Conservation (phyloP, 35 echinoderm and acorn worm genomes). For the Holothuria glaberrima region DNA sequence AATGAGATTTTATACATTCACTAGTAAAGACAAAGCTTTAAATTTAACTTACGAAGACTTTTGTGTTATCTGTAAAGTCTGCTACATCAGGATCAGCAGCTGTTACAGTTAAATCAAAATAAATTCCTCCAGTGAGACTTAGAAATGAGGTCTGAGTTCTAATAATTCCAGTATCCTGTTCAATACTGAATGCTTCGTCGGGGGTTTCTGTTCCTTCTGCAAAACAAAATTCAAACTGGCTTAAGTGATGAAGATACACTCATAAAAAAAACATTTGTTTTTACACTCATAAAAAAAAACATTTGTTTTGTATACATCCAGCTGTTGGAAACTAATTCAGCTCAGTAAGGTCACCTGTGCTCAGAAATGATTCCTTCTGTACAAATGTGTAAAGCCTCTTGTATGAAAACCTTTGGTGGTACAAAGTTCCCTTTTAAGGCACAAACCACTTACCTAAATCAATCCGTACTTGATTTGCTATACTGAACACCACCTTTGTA, state of each 20-base stretch:
- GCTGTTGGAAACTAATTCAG: no score
- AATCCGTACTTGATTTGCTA: not conserved
- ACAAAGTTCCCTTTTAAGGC: no score
- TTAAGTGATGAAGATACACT: no score
- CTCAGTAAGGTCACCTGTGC: no score
- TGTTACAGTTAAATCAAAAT: not conserved
- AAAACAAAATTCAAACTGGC: not conserved
- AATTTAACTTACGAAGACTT: not conserved
- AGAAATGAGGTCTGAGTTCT: slow-evolving; percentile 11
- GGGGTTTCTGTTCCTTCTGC: not conserved
- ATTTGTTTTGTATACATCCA: no score
- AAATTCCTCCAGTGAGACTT: not conserved
- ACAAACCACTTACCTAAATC: not conserved
- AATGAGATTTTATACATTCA: no score
- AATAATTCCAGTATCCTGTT: not conserved
- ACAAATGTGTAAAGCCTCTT: no score
- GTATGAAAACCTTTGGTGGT: no score
- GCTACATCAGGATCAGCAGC: not conserved
- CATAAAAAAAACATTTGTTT: no score
- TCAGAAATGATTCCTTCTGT: no score
- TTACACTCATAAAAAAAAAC: no score
- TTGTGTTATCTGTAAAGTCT: not conserved
- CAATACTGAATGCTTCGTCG: not conserved
- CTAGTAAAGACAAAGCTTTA: no score
- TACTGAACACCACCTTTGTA: not conserved